phyloP scores from a whole-genome alignment of 2,113 vertebrate genomes.

The Centropus unirufus region DNA sequence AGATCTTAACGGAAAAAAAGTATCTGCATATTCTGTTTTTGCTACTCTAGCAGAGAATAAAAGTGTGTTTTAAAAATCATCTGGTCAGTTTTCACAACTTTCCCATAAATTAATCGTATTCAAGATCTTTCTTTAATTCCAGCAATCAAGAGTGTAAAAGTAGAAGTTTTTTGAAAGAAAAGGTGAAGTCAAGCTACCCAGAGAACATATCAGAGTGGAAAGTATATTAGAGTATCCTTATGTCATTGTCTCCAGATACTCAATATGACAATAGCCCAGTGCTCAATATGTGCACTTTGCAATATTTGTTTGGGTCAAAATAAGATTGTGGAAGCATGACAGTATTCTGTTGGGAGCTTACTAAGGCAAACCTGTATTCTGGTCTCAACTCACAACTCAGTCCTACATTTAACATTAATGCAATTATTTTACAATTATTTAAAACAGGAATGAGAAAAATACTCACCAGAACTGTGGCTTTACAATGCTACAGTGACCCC shows the following conservation, averaged over 20 bases:
- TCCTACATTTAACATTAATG: not conserved
- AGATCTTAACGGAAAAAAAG: not conserved
- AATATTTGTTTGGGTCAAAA: not conserved
- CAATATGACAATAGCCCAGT: not conserved
- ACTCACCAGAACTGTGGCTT: not conserved
- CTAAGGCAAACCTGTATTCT: not conserved
- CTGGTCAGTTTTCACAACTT: not conserved
- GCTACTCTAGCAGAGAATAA: not conserved
- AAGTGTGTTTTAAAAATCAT: not conserved
- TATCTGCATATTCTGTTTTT: not conserved
- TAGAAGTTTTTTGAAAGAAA: not conserved
- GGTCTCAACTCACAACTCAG: not conserved
- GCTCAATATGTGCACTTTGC: not conserved
- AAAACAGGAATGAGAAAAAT: not conserved
- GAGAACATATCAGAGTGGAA: not conserved
- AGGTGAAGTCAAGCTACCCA: not conserved
- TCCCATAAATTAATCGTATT: not conserved
- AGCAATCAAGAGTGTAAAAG: not conserved
- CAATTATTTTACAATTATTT: not conserved
- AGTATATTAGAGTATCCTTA: not conserved
- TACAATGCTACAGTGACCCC: not conserved
- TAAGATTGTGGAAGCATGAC: not conserved
- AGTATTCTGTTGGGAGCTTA: not conserved
- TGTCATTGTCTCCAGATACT: fast-evolving
- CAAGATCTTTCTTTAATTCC: not conserved